These are phyloP conservation scores for Bryconaethiops microstoma DNA, from an alignment of 2,797 vertebrate genomes.

Conservation along the genomic window DNA sequence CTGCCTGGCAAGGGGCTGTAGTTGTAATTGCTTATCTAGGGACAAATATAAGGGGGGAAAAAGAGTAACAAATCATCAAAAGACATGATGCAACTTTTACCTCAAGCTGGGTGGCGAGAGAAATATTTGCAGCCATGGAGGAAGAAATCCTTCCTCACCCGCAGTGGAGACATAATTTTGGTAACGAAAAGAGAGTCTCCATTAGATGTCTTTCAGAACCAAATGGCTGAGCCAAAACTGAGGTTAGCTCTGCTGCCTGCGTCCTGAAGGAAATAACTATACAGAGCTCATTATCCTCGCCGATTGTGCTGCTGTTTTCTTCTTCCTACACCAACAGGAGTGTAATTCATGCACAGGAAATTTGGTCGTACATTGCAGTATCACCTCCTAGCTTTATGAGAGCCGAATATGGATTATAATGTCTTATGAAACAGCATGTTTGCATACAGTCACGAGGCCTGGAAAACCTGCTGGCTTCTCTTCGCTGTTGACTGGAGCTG, in stretches of 20 bases:
- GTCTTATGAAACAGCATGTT: constrained; percentile 22
- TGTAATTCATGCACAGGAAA: constrained; percentile 42
- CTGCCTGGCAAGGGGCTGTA: constrained; percentile 22
- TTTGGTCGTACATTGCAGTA: constrained; percentile 39
- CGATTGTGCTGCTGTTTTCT: constrained; percentile 26
- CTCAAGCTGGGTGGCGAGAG: neutral
- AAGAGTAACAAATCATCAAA: neutral
- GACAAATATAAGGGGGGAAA: constrained; percentile 32
- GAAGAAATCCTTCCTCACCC: constrained; percentile 20
- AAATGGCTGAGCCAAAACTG: neutral
- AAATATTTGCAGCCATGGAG: constrained; percentile 3
- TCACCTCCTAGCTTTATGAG: constrained; percentile 44
- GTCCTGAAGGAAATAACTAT: constrained; percentile 42
- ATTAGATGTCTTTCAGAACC: constrained; percentile 26
- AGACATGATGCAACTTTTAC: constrained; percentile 15
- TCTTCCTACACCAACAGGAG: constrained; percentile 32
- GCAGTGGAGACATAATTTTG: constrained; percentile 37
- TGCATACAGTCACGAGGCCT: neutral
- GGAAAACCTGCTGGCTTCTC: constrained; percentile 19
- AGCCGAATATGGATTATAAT: constrained; percentile 57
- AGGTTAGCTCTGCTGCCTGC: constrained; percentile 22
- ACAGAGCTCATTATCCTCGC: constrained; percentile 43
- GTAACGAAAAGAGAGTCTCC: constrained; percentile 42
- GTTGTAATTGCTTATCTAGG: constrained; percentile 48
- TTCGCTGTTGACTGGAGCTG: constrained; percentile 31